phyloP scores from a whole-genome alignment of 1,140 invertebrate genomes.

The Anagrus nilaparvatae region DNA sequence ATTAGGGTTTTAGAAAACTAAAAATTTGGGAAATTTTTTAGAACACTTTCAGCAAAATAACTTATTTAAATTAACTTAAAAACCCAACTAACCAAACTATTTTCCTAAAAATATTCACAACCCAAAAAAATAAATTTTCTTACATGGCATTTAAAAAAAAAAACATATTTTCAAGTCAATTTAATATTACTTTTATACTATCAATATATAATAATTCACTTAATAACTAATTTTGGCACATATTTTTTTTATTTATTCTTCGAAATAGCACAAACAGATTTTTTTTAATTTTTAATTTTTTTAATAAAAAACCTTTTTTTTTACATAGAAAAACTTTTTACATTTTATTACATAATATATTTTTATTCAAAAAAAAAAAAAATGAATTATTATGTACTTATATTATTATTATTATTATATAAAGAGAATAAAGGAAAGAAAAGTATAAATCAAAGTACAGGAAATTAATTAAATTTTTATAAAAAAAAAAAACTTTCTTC shows the following conservation, averaged over 20 bases:
- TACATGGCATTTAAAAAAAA: not conserved
- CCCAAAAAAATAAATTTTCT: not conserved
- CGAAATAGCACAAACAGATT: slow-evolving; percentile 16
- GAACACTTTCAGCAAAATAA: too few relatives aligned
- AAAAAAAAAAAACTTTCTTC: too few relatives aligned
- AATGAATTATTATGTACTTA: too few relatives aligned
- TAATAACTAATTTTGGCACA: slow-evolving; percentile 15
- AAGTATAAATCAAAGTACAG: too few relatives aligned
- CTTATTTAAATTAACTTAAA: slow-evolving; percentile 13
- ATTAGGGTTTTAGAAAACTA: too few relatives aligned
- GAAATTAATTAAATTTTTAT: too few relatives aligned
- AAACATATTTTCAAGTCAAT: not conserved
- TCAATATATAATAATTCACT: slow-evolving; percentile 10
- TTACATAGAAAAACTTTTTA: slow-evolving; percentile 14
- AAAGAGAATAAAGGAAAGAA: too few relatives aligned
- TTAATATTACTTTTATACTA: not conserved
- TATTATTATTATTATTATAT: too few relatives aligned
- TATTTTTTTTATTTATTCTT: slow-evolving; percentile 17
- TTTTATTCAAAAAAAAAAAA: slow-evolving; percentile 10
- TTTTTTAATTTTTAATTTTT: slow-evolving; percentile 13
- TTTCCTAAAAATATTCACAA: not conserved
- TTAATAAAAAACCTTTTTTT: slow-evolving; percentile 9
- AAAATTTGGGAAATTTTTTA: too few relatives aligned
- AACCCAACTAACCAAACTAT: slow-evolving; percentile 16
- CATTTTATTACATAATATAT: slow-evolving; percentile 17